Evolutionary conservation across 2,888 invertebrate genomes (phyloP).

Genomic region (Proisotoma minuta): DNA sequence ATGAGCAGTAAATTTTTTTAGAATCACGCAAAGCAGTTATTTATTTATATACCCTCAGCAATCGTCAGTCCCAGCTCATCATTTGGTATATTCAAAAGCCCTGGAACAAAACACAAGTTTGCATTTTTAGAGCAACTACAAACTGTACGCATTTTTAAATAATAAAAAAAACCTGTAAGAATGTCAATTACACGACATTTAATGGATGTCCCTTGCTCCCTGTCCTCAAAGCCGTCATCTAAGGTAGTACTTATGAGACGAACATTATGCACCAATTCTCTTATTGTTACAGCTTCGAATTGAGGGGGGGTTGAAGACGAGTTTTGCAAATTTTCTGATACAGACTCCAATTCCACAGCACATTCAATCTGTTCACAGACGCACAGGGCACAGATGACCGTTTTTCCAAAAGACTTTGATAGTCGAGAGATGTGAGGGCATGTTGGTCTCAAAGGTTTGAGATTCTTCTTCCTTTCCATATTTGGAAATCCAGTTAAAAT

Average conservation of each 20-base stretch:
- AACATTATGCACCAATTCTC: constrained; percentile 23
- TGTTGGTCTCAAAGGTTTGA: not conserved
- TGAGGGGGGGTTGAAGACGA: not conserved
- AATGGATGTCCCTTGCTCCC: too few relatives aligned
- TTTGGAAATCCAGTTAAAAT: too few relatives aligned
- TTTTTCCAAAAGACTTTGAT: constrained; percentile 10
- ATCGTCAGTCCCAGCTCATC: constrained; percentile 27
- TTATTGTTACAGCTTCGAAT: constrained; percentile 17
- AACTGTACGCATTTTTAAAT: too few relatives aligned
- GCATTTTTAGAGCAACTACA: not conserved
- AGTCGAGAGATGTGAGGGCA: constrained; percentile 25
- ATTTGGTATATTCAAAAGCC: constrained; percentile 19
- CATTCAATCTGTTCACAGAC: constrained; percentile 26
- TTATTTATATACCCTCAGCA: constrained; percentile 23
- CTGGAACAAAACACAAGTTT: not conserved
- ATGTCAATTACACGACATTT: constrained; percentile 1
- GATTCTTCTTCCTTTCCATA: too few relatives aligned
- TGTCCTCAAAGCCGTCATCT: not conserved
- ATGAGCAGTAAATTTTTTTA: constrained; percentile 8
- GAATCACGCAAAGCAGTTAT: too few relatives aligned
- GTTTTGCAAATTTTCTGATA: constrained; percentile 19
- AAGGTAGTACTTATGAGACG: constrained; percentile 18
- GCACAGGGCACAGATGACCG: constrained; percentile 24
- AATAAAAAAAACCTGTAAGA: not conserved
- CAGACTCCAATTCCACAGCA: constrained; percentile 18